These are phyloP conservation scores for Cephalophus harveyi DNA, from an alignment of 2,113 vertebrate species.

Conservation along the genomic window DNA sequence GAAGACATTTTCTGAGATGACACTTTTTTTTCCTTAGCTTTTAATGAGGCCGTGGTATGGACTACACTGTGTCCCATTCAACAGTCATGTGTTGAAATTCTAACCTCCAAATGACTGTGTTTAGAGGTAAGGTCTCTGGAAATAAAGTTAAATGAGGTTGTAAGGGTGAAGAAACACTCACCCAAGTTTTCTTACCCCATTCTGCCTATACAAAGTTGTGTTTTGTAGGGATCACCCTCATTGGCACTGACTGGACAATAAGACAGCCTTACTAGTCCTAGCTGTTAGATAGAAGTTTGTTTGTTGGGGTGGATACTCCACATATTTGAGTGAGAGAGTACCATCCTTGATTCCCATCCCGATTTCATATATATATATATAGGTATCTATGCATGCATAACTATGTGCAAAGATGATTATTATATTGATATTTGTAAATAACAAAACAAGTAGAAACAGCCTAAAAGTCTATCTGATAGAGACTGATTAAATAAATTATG, in stretches of 20 bases:
- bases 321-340: background rate
- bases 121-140: background rate
- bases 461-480: background rate
- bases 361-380: background rate
- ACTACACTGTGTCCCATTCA: background rate
- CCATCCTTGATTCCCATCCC: background rate
- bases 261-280: background rate
- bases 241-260: background rate
- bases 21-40: background rate
- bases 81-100: background rate
- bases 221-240: background rate
- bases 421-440: background rate
- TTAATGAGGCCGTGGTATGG: background rate
- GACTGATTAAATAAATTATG: background rate
- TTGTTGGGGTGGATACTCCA: background rate
- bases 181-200: background rate
- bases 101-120: background rate
- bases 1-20: slow-evolving; percentile 19
- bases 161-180: background rate
- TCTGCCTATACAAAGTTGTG: background rate
- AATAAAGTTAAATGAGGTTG: background rate
- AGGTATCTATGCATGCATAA: background rate
- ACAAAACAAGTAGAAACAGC: background rate
- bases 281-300: background rate
- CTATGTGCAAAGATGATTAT: background rate